Evolutionary conservation across 2,113 vertebrate genomes (phyloP), one percentile per base, ranked within the genome.

Genomic region (Ctenomys sociabilis): DNA sequence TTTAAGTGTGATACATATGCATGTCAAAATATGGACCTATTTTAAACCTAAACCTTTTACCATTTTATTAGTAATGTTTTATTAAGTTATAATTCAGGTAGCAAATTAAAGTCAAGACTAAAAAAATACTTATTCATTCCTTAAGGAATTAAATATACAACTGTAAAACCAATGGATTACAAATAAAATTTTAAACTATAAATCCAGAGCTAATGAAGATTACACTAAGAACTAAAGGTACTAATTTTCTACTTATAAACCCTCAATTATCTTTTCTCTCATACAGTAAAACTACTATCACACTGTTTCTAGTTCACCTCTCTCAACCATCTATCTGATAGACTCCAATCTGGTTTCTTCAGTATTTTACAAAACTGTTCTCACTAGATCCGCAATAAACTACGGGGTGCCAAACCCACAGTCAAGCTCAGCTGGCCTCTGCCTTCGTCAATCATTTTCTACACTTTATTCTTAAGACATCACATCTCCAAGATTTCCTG

Each of bases 111-210:
- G 22, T 85, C 22, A 49, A 59, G 26, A 83, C 68, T 88, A 28
- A 75, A 93, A 93, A 96, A 94, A 28, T 54, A 75, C 59, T 59
- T 63, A 30, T 88, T 91, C 14, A 40, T 85, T 85, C 45, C 45
- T 91, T 52, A 87, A 49, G 52, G 32, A 92, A 88, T 73, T 85
- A 77, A 90, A 40, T 82, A 93, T 8, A 81, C 70, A 94, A 95
- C n/a, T 78, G 26, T 5, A 88, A 81, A 59, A 92, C 19, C 40
- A 68, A 24, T 52, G 14, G 45, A 22, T 87, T 66, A 91, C 30
- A 85, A 85, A 83, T 10, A 64, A 64, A 90, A 80, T 83, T 90
- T 59, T 63, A 90, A 85, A 95, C 83, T 2, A 83, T 45, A 97
- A 93, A 97, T 93, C 4, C 28, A 84, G 66, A 22, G 8, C 5